Evolutionary conservation across 2,113 vertebrate genomes (phyloP).

Genomic region (Onychorhynchus coronatus): DNA sequence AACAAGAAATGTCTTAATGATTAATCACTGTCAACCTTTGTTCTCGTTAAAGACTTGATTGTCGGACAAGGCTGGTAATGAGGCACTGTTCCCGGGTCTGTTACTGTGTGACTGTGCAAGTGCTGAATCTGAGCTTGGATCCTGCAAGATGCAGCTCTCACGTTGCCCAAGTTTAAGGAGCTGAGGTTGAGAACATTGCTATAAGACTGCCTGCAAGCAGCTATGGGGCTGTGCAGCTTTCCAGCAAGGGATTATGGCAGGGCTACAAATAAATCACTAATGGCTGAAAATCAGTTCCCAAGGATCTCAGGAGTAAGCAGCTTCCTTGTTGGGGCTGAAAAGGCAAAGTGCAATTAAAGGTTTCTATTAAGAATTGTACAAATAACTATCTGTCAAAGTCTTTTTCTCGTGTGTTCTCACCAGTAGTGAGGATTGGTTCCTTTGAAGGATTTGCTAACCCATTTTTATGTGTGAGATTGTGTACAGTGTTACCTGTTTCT

Average conservation of each 20-base stretch:
- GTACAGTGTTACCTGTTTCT: background rate
- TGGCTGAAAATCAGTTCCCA: background rate
- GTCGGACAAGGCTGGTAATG: slow-evolving; percentile 68
- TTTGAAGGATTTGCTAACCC: background rate
- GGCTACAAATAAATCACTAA: background rate
- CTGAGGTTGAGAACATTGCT: background rate
- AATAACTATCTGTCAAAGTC: background rate
- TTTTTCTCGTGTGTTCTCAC: background rate
- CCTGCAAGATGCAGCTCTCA: slow-evolving; percentile 1
- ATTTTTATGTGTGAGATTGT: background rate
- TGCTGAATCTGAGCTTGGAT: background rate
- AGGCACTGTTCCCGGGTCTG: slow-evolving; percentile 67
- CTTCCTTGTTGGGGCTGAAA: background rate
- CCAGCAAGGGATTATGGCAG: background rate
- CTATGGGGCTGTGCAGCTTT: background rate
- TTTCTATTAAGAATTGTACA: background rate
- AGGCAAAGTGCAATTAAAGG: background rate
- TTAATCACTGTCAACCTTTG: slow-evolving; percentile 80
- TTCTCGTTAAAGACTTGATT: slow-evolving; percentile 75
- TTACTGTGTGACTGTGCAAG: slow-evolving; percentile 65
- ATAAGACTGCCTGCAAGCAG: slow-evolving; percentile 41
- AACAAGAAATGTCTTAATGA: slow-evolving; percentile 74
- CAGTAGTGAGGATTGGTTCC: background rate
- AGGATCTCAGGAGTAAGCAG: background rate
- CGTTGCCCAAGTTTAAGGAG: background rate